Evolutionary conservation across 2,113 vertebrate genomes (phyloP), one percentile per base, ranked within the genome.

Genomic region (Machaerirhynchus nigripectus): DNA sequence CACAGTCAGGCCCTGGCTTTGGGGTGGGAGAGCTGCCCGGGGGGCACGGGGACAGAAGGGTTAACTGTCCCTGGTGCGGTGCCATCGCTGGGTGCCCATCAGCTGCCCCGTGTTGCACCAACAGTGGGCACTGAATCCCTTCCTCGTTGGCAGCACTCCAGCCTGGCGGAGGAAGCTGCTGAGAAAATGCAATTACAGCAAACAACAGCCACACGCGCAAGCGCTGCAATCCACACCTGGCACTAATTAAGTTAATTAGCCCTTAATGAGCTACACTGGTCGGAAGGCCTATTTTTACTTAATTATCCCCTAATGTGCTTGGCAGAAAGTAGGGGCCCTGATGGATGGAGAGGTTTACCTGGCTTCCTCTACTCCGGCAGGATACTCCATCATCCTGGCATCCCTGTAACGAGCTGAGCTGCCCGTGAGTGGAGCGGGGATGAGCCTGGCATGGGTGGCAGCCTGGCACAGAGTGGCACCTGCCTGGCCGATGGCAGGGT

Each of bases 161-260:
- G 96, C 78, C 71, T 67, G 75, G 94, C 46, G 0, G 74, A 97
- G 95, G 96, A 97, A 96, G 96, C 96, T 92, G 97, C 95, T 77
- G 90, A 78, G 86, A 97, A 98, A 98, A 97, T 93, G 97, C 98
- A 98, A 97, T 98, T 98, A 98, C 97, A 97, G 96, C 97, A 96
- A 98, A 97, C 97, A 97, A 97, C 97, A 98, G 97, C 96, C 95
- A 80, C 96, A 37, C 95, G 75, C 96, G 90, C 88, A 95, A 98
- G 97, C 92, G 95, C 90, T 89, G 56, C 97, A 97, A 97, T 97
- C 97, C 96, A 98, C 98, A 98, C 98, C 98, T 98, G 98, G 98
- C 97, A 97, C 97, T 98, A 98, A 98, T 98, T 98, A 98, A 97
- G 97, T 98, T 98, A 98, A 98, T 98, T 98, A 98, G 98, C 79